phyloP scores from a whole-genome alignment of 2,888 invertebrate species.

The Stratiomys singularior region DNA sequence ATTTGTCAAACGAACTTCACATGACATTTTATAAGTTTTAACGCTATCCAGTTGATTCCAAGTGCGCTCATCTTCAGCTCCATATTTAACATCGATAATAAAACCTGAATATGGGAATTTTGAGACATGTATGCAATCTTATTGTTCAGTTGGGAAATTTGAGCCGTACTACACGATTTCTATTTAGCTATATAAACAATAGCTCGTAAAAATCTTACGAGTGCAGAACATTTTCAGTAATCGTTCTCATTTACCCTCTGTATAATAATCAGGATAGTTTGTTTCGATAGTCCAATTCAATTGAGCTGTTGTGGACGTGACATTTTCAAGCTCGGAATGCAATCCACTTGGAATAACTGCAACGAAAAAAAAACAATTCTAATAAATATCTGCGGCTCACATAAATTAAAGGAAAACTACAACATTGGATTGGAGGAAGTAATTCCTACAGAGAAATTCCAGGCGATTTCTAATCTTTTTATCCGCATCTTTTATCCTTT shows the following conservation, averaged over 20 bases:
- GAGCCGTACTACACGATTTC: too few species aligned
- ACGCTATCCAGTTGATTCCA: neutral
- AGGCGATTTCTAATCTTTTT: too few species aligned
- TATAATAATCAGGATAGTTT: neutral
- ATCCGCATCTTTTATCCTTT: too few species aligned
- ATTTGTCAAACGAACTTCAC: neutral
- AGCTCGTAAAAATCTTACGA: too few species aligned
- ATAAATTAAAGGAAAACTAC: too few species aligned
- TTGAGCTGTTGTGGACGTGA: neutral
- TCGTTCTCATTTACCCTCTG: neutral
- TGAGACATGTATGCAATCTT: too few species aligned
- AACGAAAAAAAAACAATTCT: neutral
- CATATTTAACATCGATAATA: neutral
- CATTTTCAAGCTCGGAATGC: neutral
- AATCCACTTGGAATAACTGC: neutral
- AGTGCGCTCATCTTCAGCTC: neutral
- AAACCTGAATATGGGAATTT: neutral
- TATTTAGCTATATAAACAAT: too few species aligned
- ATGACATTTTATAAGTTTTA: neutral
- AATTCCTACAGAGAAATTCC: too few species aligned
- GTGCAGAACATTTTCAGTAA: too few species aligned
- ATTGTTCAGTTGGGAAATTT: too few species aligned
- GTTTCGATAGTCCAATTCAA: neutral
- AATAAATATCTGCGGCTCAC: too few species aligned
- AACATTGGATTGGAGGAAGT: too few species aligned